These are phyloP conservation scores for Axea sp. DNA, from an alignment of 2,888 invertebrate genomes.

Conservation along the genomic window DNA sequence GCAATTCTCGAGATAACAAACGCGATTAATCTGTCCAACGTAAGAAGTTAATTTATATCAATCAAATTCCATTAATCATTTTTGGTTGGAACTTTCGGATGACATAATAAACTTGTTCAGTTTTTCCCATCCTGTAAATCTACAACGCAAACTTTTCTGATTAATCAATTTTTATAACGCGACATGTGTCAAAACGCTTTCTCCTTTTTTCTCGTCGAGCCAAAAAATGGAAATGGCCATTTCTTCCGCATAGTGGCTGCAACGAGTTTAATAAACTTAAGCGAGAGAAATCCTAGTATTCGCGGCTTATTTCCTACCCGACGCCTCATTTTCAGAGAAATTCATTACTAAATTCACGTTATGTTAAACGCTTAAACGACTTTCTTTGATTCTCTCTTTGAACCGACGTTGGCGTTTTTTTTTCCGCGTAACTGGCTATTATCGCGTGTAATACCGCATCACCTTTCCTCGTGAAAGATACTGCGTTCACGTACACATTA, in stretches of 20 bases:
- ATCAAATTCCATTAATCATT: too few relatives aligned
- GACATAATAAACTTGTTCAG: too few relatives aligned
- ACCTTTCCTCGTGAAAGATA: conserved; percentile 26
- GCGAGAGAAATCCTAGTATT: conserved; percentile 7
- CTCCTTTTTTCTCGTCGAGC: not conserved
- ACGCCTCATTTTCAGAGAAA: conserved; percentile 25
- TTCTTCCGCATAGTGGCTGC: conserved; percentile 11
- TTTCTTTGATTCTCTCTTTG: conserved; percentile 28
- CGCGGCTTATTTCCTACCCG: conserved; percentile 7
- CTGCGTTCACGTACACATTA: conserved; percentile 23
- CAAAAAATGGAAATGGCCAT: too few relatives aligned
- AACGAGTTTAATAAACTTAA: not conserved
- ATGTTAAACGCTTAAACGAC: conserved; percentile 18
- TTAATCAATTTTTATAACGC: not conserved
- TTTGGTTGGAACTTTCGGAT: too few relatives aligned
- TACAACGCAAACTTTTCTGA: too few relatives aligned
- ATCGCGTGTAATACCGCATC: conserved; percentile 28
- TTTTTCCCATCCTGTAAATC: too few relatives aligned
- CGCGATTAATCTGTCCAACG: too few relatives aligned
- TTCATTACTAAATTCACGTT: conserved; percentile 20
- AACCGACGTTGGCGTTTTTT: conserved; percentile 19
- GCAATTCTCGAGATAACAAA: too few relatives aligned
- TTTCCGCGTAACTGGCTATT: conserved; percentile 31
- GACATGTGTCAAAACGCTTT: conserved; percentile 1
- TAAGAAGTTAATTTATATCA: too few relatives aligned